Conservation (phyloP, 2,888 invertebrate species). For the Antitype chi region DNA sequence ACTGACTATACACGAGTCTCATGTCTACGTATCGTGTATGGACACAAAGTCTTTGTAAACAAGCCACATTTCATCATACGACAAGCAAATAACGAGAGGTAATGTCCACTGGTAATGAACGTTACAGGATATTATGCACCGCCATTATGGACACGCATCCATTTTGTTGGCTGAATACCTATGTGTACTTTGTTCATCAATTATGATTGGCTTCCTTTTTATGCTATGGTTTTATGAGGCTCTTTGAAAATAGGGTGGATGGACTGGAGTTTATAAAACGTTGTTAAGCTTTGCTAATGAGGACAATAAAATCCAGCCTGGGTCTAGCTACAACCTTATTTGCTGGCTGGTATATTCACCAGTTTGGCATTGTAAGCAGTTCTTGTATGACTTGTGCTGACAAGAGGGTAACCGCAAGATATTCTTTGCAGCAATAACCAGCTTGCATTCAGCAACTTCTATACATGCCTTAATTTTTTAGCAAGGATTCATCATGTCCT, state of each 20-base stretch:
- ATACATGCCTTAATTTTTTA: not conserved
- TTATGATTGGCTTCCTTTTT: constrained; percentile 41
- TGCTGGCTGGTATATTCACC: not conserved
- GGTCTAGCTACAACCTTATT: not conserved
- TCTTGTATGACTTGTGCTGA: not conserved
- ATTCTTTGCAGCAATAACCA: too few relatives aligned
- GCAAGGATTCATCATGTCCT: not conserved
- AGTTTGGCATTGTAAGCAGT: not conserved
- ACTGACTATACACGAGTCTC: constrained; percentile 23
- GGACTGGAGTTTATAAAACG: not conserved
- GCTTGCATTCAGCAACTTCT: not conserved
- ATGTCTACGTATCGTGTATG: constrained; percentile 11
- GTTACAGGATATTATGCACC: constrained; percentile 54
- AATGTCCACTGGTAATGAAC: constrained; percentile 55
- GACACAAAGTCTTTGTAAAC: constrained; percentile 36
- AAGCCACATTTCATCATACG: constrained; percentile 39
- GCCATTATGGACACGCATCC: constrained; percentile 48
- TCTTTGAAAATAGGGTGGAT: not conserved
- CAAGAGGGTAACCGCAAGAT: not conserved
- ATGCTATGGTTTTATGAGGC: constrained; percentile 5
- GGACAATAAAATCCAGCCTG: not conserved
- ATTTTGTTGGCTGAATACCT: constrained; percentile 16
- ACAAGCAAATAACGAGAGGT: constrained; percentile 56
- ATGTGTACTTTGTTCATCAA: constrained; percentile 42
- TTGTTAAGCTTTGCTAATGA: not conserved